Conservation (phyloP, 2,797 vertebrate genomes). For the Tiaroga cobitis region DNA sequence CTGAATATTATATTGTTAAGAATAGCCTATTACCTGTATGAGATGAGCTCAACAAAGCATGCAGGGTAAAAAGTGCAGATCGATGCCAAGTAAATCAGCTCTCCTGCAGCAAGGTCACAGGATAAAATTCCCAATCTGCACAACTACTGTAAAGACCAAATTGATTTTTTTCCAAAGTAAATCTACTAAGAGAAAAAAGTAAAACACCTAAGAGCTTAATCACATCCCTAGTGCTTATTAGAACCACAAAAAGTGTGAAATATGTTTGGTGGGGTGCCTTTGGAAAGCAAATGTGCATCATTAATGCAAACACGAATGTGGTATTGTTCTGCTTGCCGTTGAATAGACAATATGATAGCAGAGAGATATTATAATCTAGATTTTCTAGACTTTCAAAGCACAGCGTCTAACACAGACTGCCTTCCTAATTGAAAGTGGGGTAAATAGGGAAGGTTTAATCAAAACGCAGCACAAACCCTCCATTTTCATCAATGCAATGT, state of each 20-base stretch:
- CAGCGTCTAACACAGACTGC: neutral
- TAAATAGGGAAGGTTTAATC: constrained; percentile 51
- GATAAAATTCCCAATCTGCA: constrained; percentile 47
- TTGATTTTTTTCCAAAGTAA: constrained; percentile 52
- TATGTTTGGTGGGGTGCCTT: constrained; percentile 1
- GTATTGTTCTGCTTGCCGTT: neutral
- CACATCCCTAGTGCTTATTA: constrained; percentile 42
- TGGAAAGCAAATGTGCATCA: neutral
- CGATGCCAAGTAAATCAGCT: constrained; percentile 53
- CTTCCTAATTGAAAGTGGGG: constrained; percentile 47
- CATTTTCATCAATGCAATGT: constrained; percentile 55
- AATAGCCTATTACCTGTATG: constrained; percentile 45
- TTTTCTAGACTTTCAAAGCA: constrained; percentile 37
- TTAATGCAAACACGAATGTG: neutral
- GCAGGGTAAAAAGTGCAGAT: constrained; percentile 34
- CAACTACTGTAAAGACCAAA: constrained; percentile 54
- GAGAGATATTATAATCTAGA: constrained; percentile 26
- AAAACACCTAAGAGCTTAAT: constrained; percentile 18
- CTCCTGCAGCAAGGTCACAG: constrained; percentile 43
- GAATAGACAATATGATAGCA: constrained; percentile 32
- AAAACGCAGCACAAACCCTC: constrained; percentile 51
- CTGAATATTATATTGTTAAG: constrained; percentile 45
- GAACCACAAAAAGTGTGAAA: constrained; percentile 21
- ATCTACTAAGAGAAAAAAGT: constrained; percentile 48
- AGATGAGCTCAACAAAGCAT: constrained; percentile 45